Evolutionary conservation across 2,113 vertebrate species (phyloP).

Genomic region (Microtus richardsoni): DNA sequence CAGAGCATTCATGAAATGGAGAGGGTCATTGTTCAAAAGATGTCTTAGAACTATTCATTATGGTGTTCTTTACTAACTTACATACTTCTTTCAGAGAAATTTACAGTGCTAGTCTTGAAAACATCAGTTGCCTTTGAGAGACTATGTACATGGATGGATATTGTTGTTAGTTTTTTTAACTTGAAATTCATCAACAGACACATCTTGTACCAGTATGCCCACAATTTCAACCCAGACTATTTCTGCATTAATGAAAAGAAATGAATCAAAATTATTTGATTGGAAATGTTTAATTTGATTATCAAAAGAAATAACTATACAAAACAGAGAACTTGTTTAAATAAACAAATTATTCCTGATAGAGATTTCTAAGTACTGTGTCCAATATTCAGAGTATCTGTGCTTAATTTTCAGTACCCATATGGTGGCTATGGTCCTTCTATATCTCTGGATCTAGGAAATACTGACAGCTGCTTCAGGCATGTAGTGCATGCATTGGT

Average conservation of each 20-base stretch:
- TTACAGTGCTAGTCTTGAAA: background rate
- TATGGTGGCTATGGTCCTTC: background rate
- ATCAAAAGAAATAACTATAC: background rate
- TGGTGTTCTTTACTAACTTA: background rate
- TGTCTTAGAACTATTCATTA: background rate
- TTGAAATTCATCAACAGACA: background rate
- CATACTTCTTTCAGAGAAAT: background rate
- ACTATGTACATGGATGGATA: background rate
- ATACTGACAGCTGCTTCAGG: background rate
- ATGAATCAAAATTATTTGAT: background rate
- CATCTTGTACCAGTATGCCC: rapidly evolving
- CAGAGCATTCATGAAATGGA: background rate
- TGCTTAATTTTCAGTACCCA: background rate
- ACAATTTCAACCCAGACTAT: background rate
- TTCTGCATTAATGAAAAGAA: background rate
- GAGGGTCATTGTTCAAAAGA: background rate
- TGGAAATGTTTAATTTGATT: background rate
- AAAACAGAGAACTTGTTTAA: background rate
- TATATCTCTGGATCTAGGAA: background rate
- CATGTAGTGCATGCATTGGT: background rate
- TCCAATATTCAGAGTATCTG: background rate
- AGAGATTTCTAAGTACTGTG: background rate
- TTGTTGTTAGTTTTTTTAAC: background rate
- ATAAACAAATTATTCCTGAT: background rate
- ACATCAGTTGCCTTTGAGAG: background rate